A percentile compares a stretch with the other conserved stretches of the same genome.
These are phyloP conservation scores for Heterodera carotae DNA, from an alignment of 1,140 invertebrate genomes.

Conservation along the genomic window DNA sequence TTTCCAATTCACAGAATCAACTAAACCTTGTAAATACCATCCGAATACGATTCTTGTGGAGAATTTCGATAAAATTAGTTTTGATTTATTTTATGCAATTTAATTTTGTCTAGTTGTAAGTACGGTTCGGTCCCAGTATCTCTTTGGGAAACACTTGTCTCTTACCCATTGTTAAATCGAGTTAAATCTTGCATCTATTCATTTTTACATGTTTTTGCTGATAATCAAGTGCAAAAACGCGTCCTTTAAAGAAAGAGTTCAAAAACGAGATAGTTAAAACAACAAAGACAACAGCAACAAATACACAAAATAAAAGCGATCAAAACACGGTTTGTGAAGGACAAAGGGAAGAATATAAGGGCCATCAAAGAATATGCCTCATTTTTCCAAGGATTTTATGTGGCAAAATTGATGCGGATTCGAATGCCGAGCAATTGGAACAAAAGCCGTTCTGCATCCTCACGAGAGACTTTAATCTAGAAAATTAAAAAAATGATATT, in stretches of 20 bases:
- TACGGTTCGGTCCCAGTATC: no score
- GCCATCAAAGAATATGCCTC: not conserved
- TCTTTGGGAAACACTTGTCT: no score
- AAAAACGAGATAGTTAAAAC: not conserved
- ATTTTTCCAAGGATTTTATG: not conserved
- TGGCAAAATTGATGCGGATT: not conserved
- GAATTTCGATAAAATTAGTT: no score
- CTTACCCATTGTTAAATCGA: no score
- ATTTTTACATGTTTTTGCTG: no score
- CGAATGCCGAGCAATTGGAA: slow-evolving; percentile 22
- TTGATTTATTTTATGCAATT: no score
- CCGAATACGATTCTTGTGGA: no score
- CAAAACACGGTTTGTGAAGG: not conserved
- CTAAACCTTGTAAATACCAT: no score
- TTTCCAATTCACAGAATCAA: no score
- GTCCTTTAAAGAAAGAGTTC: not conserved
- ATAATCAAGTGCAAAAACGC: no score
- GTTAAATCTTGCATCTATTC: no score
- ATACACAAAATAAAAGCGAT: not conserved
- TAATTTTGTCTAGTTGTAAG: no score
- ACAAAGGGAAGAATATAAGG: not conserved
- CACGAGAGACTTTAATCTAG: slow-evolving; percentile 16
- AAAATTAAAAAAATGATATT: not conserved
- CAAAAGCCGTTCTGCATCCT: slow-evolving; percentile 16
- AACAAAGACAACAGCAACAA: not conserved